These are phyloP conservation scores for Drosophila monieri DNA, from an alignment of 2,888 invertebrate genomes.

Conservation along the genomic window DNA sequence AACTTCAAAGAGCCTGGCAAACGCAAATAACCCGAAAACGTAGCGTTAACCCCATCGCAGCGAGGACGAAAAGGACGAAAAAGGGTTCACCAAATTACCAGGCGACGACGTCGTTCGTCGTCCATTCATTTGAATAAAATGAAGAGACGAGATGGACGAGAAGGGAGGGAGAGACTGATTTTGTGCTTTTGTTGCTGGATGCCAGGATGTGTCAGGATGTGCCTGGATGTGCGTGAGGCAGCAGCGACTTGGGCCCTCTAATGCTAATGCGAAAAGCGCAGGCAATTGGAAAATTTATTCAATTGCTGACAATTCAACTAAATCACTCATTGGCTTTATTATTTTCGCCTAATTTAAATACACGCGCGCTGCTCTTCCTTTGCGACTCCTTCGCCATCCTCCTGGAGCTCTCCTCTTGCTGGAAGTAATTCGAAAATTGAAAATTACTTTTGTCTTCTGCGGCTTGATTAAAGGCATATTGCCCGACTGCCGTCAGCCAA, in stretches of 20 bases:
- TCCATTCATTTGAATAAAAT: slow-evolving; percentile 64
- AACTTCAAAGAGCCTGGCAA: slow-evolving; percentile 67
- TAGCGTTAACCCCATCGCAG: slow-evolving; percentile 21
- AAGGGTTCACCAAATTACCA: slow-evolving; percentile 71
- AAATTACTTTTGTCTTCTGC: slow-evolving; percentile 65
- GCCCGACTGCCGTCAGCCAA: slow-evolving; percentile 14
- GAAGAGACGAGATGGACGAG: slow-evolving; percentile 23
- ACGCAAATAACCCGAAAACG: slow-evolving; percentile 49
- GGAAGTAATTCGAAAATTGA: slow-evolving; percentile 77
- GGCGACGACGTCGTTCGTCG: slow-evolving; percentile 38
- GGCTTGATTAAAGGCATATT: slow-evolving; percentile 71
- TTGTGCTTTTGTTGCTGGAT: slow-evolving; percentile 49
- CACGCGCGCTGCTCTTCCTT: slow-evolving; percentile 45
- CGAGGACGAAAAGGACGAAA: slow-evolving; percentile 28
- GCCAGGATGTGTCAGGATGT: slow-evolving; percentile 33
- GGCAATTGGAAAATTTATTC: slow-evolving; percentile 83
- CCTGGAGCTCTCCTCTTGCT: slow-evolving; percentile 34
- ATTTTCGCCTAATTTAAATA: slow-evolving; percentile 75
- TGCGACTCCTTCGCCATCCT: not conserved
- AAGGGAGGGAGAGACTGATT: slow-evolving; percentile 56
- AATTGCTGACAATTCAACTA: slow-evolving; percentile 81
- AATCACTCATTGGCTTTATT: slow-evolving; percentile 80
- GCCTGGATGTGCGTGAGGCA: slow-evolving; percentile 54
- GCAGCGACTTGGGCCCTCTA: slow-evolving; percentile 40
- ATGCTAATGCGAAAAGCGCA: slow-evolving; percentile 81